Evolutionary conservation across 2,113 vertebrate genomes (phyloP).

Genomic region (Hippoglossus stenolepis): DNA sequence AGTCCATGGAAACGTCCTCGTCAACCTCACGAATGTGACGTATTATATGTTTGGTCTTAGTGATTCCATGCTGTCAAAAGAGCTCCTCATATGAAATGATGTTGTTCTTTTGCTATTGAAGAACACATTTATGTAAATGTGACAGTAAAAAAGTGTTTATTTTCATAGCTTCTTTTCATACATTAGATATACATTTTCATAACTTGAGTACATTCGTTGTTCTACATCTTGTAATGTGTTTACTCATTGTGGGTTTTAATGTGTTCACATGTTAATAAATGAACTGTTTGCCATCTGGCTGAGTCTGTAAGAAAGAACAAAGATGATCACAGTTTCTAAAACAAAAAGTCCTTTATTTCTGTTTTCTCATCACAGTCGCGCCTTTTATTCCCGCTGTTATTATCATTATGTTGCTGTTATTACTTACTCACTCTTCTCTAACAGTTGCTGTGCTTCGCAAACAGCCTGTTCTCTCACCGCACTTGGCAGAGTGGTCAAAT

Average conservation of each 20-base stretch:
- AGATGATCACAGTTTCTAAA: conserved; percentile 13
- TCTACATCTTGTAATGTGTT: too few species aligned
- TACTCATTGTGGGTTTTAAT: neutral
- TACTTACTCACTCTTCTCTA: conserved; percentile 23
- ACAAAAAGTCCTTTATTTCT: conserved; percentile 18
- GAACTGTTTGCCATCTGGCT: conserved; percentile 3
- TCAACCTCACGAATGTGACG: conserved; percentile 31
- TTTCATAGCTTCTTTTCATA: too few species aligned
- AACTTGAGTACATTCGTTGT: too few species aligned
- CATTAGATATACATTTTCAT: too few species aligned
- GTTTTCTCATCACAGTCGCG: conserved; percentile 11
- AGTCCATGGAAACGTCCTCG: conserved; percentile 34
- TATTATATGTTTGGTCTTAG: conserved; percentile 1
- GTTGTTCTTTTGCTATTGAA: neutral
- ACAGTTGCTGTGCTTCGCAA: conserved; percentile 34
- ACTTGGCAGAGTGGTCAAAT: conserved; percentile 45
- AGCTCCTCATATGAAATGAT: conserved; percentile 15
- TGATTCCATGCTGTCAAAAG: conserved; percentile 27
- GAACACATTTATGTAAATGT: too few species aligned
- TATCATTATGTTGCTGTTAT: conserved; percentile 15
- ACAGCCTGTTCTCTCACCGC: conserved; percentile 30
- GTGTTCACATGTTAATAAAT: neutral
- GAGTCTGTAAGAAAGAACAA: neutral
- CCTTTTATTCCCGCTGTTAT: conserved; percentile 22
- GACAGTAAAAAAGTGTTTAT: too few species aligned